Conservation (phyloP, 2,888 invertebrate species). For the Napeogenes sylphis region DNA sequence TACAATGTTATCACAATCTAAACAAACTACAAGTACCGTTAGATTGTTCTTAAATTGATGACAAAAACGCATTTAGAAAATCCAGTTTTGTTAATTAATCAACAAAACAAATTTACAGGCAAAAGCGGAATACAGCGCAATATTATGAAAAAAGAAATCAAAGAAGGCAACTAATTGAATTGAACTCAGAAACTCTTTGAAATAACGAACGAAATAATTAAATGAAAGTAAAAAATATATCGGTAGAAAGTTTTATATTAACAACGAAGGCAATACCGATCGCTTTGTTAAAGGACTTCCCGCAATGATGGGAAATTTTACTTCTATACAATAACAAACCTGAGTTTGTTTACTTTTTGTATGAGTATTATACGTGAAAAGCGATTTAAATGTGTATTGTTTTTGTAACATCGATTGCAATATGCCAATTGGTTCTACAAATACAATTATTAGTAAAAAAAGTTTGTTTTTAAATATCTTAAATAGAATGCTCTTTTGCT, state of each 20-base stretch:
- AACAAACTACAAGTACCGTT: too few relatives aligned
- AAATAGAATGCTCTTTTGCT: too few relatives aligned
- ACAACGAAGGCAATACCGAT: constrained; percentile 18
- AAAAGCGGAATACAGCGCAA: neutral
- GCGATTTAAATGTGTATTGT: too few relatives aligned
- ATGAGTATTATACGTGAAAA: neutral
- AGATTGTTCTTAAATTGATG: neutral
- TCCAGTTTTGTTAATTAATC: neutral
- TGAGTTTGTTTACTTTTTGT: neutral
- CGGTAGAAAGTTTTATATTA: constrained; percentile 22
- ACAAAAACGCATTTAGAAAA: neutral
- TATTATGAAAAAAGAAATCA: constrained; percentile 18
- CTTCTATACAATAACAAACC: neutral
- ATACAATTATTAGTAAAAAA: too few relatives aligned
- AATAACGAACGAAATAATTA: constrained; percentile 37
- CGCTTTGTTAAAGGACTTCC: constrained; percentile 10
- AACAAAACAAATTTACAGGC: neutral
- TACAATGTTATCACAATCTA: too few relatives aligned
- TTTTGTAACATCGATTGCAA: too few relatives aligned
- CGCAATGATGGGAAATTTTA: neutral
- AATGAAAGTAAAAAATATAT: constrained; percentile 24
- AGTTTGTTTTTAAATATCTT: too few relatives aligned
- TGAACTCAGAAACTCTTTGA: constrained; percentile 30
- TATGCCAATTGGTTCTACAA: too few relatives aligned
- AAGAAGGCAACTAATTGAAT: constrained; percentile 30